These are phyloP conservation scores for Hippocampus comes DNA, from an alignment of 2,113 vertebrate genomes.

Conservation along the genomic window DNA sequence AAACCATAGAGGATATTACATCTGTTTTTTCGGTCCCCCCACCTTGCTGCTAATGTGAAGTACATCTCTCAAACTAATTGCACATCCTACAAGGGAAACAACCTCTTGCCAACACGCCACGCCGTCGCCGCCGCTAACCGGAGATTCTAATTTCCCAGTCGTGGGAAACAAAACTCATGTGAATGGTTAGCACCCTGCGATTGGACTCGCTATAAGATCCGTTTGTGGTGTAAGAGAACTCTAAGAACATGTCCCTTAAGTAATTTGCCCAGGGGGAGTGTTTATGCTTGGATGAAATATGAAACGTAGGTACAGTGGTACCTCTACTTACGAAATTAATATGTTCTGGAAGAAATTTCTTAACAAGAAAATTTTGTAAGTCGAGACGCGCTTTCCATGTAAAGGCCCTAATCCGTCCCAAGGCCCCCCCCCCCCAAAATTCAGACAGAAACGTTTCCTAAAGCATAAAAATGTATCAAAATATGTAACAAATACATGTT, in stretches of 20 bases:
- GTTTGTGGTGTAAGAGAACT: background rate
- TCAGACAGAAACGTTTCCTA: no score
- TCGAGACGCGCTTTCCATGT: no score
- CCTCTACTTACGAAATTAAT: no score
- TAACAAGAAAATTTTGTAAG: no score
- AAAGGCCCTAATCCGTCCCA: no score
- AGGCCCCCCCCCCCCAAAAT: no score
- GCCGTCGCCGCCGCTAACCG: background rate
- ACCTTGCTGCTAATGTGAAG: constrained; percentile 9
- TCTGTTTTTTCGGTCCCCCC: background rate
- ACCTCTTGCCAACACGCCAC: constrained; percentile 9
- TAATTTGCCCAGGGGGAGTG: constrained; percentile 18
- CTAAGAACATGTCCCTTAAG: constrained; percentile 22
- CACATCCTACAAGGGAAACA: constrained; percentile 45
- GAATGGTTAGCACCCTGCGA: constrained; percentile 14
- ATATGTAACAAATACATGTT: no score
- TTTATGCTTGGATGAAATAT: constrained; percentile 10
- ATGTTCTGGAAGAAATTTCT: no score
- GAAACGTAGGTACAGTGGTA: constrained; percentile 25
- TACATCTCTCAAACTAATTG: constrained; percentile 19
- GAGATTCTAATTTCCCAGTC: background rate
- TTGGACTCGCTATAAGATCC: constrained; percentile 12
- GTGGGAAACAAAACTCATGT: background rate
- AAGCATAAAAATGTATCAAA: no score
- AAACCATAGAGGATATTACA: background rate